These are phyloP conservation scores for Chamaetylas fuelleborni DNA, from an alignment of 2,113 vertebrate species.

Conservation along the genomic window DNA sequence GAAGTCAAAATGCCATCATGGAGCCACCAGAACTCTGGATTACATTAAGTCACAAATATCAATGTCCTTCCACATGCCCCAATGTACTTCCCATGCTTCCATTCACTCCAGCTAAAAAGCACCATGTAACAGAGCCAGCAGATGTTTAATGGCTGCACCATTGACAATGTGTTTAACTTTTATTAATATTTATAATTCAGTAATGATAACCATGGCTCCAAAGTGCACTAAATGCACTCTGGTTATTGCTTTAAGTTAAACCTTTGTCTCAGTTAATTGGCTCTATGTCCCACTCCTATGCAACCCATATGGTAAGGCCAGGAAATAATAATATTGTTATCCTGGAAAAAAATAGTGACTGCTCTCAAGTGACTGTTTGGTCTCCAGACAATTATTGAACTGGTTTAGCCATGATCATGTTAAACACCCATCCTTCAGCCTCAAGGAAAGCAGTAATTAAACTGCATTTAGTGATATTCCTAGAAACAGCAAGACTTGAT, in stretches of 20 bases:
- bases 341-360: constrained; percentile 22
- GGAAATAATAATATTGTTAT: constrained; percentile 54
- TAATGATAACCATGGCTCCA: constrained; percentile 55
- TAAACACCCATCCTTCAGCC: background rate
- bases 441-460: constrained; percentile 11
- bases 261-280: constrained; percentile 54
- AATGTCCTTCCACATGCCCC: background rate
- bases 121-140: constrained; percentile 35
- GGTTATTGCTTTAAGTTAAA: constrained; percentile 58
- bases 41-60: background rate
- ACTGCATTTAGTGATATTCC: background rate
- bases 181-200: constrained; percentile 72
- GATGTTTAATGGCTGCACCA: constrained; percentile 65
- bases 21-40: background rate
- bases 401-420: background rate
- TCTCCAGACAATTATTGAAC: constrained; percentile 50
- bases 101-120: constrained; percentile 13
- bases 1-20: background rate
- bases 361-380: background rate
- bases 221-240: constrained; percentile 59
- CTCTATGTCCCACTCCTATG: background rate
- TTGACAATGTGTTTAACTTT: constrained; percentile 63
- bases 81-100: background rate
- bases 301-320: constrained; percentile 38
- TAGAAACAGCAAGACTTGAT: background rate